These are phyloP conservation scores for Itoplectis maculator DNA, from an alignment of 2,888 invertebrate species.

Conservation along the genomic window DNA sequence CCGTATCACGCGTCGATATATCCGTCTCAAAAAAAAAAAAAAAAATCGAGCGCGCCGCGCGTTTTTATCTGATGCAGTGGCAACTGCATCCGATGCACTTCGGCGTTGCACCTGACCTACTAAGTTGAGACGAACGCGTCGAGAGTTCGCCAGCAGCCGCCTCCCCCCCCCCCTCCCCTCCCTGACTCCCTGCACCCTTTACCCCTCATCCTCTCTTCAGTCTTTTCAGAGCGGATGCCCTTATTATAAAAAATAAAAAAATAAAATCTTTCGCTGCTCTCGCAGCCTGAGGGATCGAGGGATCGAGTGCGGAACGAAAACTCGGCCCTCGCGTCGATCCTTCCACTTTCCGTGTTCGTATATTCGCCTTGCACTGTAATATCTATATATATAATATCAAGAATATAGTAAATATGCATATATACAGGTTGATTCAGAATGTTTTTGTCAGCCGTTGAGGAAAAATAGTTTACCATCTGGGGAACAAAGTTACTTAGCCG, in stretches of 20 bases:
- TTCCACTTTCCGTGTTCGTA: conserved; percentile 25
- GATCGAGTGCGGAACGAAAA: conserved; percentile 70
- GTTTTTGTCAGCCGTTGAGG: too few species aligned
- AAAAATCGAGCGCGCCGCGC: conserved; percentile 18
- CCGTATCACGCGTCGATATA: not conserved
- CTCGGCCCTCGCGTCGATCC: conserved; percentile 51
- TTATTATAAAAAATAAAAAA: conserved; percentile 50
- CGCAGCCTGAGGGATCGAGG: conserved; percentile 63
- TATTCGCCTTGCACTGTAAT: too few species aligned
- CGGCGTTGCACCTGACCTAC: conserved; percentile 52
- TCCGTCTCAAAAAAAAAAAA: conserved; percentile 12
- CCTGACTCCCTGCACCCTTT: too few species aligned
- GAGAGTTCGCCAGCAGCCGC: conserved; percentile 41
- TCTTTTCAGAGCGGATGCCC: conserved; percentile 43
- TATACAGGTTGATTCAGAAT: not conserved
- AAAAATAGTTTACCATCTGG: too few species aligned
- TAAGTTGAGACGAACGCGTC: conserved; percentile 33
- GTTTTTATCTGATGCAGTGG: conserved; percentile 38
- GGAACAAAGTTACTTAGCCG: too few species aligned
- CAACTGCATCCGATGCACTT: not conserved
- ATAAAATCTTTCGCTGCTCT: conserved; percentile 62
- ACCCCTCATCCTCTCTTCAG: too few species aligned
- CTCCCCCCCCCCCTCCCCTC: not conserved
- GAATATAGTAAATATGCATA: too few species aligned
- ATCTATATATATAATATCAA: too few species aligned